Base-by-base conservation (phyloP, 53 echinoderm and acorn worm species). In the Stichopus horrens region DNA sequence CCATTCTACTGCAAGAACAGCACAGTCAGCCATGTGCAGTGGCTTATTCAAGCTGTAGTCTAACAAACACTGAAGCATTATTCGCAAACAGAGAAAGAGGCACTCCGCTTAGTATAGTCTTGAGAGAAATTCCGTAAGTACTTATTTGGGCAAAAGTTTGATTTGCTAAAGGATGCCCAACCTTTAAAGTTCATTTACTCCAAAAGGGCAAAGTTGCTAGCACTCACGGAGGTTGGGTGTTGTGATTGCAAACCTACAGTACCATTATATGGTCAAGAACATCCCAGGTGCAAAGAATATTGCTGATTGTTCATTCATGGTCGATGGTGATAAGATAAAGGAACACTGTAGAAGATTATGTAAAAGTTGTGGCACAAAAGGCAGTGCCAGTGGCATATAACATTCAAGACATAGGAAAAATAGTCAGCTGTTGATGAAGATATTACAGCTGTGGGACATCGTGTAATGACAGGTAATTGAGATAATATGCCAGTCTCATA, bases 131-230 rank as follows among this genome's bases (percentile, higher is more conserved):
- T 37, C 37, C 2, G 37, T 37, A 37, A 37, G 2, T 37, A 1
- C 37, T 37, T 37, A 37, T 37, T 1, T 37, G 37, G 37, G 37
- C 37, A 37, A 37, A 37, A 37, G 37, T 37, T 37, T 37, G 37
- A 37, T 37, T 37, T 37, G 74, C 20, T 89, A 20, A 91, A 89
- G 0, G 91, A 91, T 55, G 90, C 91, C 77, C 89, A 91, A 59
- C 91, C 91, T 58, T 75, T 91, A 13, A 89, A 91, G 88, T 89
- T 89, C 9, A 93, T 89, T 57, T 91, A 91, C 55, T 79, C 66
- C 37, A 54, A 83, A 9, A 85, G 55, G 21, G 68, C 86, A 55
- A 86, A 76, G 23, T 86, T 86, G 6, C 54, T 57, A 21, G 90
- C 86, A 2, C 19, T 75, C 11, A 86, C 84, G 5, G 81, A 55